Base-by-base conservation (phyloP, 2,888 invertebrate genomes). In the Tenthredo mesomela region DNA sequence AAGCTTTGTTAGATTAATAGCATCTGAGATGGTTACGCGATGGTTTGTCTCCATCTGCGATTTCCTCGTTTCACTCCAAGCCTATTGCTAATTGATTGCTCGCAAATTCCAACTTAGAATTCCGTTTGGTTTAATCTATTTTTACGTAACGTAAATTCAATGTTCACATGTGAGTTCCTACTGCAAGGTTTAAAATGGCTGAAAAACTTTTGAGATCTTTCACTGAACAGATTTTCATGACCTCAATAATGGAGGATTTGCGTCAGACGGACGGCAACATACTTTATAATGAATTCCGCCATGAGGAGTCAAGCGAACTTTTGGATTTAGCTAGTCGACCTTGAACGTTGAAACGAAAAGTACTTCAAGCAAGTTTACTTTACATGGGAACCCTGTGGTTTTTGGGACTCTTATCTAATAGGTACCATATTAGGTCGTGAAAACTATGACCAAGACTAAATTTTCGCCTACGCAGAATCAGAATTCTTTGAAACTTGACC, bases 1-100 rank as follows among this genome's bases (percentile, higher is more conserved):
- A 73, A 43, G 71, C 71, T 73, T 73, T 29, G n/a, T n/a, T 73
- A 73, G 71, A 73, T 43, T 73, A 73, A 73, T 73, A 9, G 43
- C n/a, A 73, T 73, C 43, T n/a, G 3, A 43, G 43, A 73, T 21
- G 21, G 43, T n/a, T 21, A n/a, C 43, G 21, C n/a, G 18, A 43
- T 73, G 71, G 71, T 43, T 70, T 73, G 9, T 21, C n/a, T n/a
- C 2, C 71, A 67, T 73, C 21, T 73, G 71, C 71, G 40, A 43
- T 43, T 43, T 73, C 29, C 71, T n/a, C 21, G 71, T 21, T 73
- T 29, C 43, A 12, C 43, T n/a, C 43, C 21, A 43, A 21, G 40
- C 15, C 37, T 40, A 71, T 18, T 9, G 70, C 21, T 43, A 43
- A 73, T 73, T 43, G 21, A 73, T 43, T 43, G 0, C 43, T 25